These are phyloP conservation scores for Halyomorpha halys DNA, from an alignment of 1,140 invertebrate genomes.

Conservation along the genomic window DNA sequence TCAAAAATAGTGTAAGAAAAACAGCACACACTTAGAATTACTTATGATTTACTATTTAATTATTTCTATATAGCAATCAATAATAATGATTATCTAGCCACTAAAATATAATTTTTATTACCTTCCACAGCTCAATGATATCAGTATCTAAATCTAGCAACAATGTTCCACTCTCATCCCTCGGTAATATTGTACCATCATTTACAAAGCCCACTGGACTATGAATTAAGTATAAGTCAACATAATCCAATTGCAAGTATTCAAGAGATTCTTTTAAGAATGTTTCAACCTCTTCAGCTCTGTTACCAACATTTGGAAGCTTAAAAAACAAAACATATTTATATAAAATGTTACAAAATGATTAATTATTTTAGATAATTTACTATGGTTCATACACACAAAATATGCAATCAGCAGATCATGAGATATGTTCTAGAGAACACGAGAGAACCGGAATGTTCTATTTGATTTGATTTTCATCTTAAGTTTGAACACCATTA, in stretches of 20 bases:
- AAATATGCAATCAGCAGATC: neutral
- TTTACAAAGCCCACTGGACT: slow-evolving; percentile 38
- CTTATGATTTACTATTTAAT: too few species aligned
- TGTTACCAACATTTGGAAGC: slow-evolving; percentile 36
- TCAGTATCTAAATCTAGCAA: slow-evolving; percentile 54
- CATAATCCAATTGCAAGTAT: slow-evolving; percentile 49
- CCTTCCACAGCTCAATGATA: slow-evolving; percentile 62
- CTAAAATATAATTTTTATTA: too few species aligned
- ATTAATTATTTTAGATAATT: too few species aligned
- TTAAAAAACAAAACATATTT: slow-evolving; percentile 21
- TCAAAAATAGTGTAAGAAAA: too few species aligned
- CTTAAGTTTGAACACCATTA: too few species aligned
- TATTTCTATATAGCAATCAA: too few species aligned
- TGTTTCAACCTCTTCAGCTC: slow-evolving; percentile 44
- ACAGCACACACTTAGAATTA: too few species aligned
- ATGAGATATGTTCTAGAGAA: too few species aligned
- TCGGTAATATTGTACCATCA: slow-evolving; percentile 26
- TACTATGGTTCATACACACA: neutral
- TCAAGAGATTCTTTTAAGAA: slow-evolving; percentile 48
- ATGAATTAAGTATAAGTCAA: slow-evolving; percentile 61
- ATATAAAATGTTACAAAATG: neutral
- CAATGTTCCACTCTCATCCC: slow-evolving; percentile 45
- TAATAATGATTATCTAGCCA: too few species aligned
- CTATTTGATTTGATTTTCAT: too few species aligned
- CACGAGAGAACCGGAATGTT: too few species aligned